phyloP scores from a whole-genome alignment of 2,113 vertebrate genomes.

The Thinocorus orbignyianus region DNA sequence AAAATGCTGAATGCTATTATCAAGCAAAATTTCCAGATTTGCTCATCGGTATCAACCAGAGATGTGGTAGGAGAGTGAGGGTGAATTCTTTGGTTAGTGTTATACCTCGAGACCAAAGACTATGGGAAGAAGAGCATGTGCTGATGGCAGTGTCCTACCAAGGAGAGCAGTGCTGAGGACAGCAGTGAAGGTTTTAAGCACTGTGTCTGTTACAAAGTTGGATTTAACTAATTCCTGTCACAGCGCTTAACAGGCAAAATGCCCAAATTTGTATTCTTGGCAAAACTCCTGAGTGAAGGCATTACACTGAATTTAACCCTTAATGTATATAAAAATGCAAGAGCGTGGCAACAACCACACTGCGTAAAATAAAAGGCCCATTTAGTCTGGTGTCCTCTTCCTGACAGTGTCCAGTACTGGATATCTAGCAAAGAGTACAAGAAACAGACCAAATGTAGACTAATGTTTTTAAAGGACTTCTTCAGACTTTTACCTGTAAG shows the following conservation, averaged over 20 bases:
- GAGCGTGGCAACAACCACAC: not conserved
- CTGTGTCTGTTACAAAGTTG: not conserved
- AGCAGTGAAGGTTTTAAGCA: not conserved
- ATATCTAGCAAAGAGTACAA: not conserved
- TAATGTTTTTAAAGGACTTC: not conserved
- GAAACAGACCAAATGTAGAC: not conserved
- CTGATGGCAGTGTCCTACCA: not conserved
- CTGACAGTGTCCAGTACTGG: not conserved
- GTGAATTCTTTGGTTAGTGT: not conserved
- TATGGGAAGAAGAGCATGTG: not conserved
- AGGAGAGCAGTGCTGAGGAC: not conserved
- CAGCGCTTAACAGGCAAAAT: not conserved
- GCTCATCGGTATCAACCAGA: not conserved
- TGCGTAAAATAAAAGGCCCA: not conserved
- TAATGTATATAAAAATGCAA: not conserved
- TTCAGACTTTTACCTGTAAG: not conserved
- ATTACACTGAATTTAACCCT: not conserved
- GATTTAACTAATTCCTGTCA: constrained; percentile 41
- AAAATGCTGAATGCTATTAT: not conserved
- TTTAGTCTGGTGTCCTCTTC: not conserved
- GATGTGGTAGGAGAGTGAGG: not conserved
- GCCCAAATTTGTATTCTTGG: constrained; percentile 8
- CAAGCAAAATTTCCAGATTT: not conserved
- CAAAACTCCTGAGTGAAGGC: not conserved
- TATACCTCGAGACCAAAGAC: not conserved